Percentiles rank a stretch among this genome's conserved stretches.
These are phyloP conservation scores for Shargacucullia verbasci DNA, from an alignment of 2,888 invertebrate genomes.

Conservation along the genomic window DNA sequence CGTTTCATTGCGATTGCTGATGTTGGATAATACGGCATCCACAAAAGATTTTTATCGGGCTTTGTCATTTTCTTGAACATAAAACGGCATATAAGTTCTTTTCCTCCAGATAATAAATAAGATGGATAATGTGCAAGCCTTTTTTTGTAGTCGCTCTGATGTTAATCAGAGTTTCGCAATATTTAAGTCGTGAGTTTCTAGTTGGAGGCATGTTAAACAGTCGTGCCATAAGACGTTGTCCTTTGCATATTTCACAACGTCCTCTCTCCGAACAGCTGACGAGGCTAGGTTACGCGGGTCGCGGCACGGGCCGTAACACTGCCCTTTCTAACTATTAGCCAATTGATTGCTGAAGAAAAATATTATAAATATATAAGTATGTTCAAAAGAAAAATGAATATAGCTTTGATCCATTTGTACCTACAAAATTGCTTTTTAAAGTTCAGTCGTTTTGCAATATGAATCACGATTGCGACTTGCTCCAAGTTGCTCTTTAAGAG, in stretches of 20 bases:
- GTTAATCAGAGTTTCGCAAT: slow-evolving; percentile 41
- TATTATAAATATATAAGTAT: slow-evolving; percentile 30
- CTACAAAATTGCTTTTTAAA: slow-evolving; percentile 44
- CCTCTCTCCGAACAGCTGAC: slow-evolving; percentile 69
- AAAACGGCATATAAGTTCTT: too few species aligned
- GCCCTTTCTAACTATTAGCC: slow-evolving; percentile 69
- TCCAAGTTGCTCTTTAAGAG: slow-evolving; percentile 32
- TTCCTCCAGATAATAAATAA: too few species aligned
- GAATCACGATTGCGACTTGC: slow-evolving; percentile 21
- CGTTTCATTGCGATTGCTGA: slow-evolving; percentile 12
- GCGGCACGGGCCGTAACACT: slow-evolving; percentile 61
- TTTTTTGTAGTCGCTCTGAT: slow-evolving; percentile 2
- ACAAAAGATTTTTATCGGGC: too few species aligned
- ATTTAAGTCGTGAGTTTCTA: slow-evolving; percentile 42
- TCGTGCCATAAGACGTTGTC: slow-evolving; percentile 50
- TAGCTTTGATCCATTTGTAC: slow-evolving; percentile 18
- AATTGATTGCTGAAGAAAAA: slow-evolving; percentile 33
- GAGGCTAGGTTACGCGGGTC: slow-evolving; percentile 66
- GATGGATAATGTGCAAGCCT: too few species aligned
- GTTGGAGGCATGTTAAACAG: slow-evolving; percentile 39
- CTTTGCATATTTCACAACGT: slow-evolving; percentile 62
- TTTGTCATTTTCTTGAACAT: too few species aligned
- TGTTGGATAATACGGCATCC: slow-evolving; percentile 9
- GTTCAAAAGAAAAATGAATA: slow-evolving; percentile 36
- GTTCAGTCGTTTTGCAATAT: slow-evolving; percentile 53